Evolutionary conservation across 1,140 invertebrate genomes (phyloP), one percentile per base, ranked within the genome.

Genomic region (Anthonomus grandis): DNA sequence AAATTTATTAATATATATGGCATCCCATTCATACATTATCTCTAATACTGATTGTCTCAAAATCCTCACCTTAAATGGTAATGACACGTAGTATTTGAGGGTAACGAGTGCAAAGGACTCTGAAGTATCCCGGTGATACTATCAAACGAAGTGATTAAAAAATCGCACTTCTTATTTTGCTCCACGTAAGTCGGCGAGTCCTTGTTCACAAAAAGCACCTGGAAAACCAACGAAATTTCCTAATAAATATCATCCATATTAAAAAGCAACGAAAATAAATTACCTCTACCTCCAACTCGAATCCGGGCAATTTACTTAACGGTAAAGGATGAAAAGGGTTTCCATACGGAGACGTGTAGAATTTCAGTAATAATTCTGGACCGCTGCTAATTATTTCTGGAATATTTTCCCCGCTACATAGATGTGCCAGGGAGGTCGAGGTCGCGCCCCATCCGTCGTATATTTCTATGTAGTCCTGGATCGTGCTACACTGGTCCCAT

Each of bases 81-180:
- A 12, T 90, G 78, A 68, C 91, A 94, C 0, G 89, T 93, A 6
- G 87, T 91, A 67, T 93, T 93, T 0, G 87, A 83, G 0, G 90
- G 85, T 23, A 93, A 70, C 0, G 90, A 91, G 69, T 93, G 90
- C 23, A 83, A 77, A 0, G 90, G 90, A 59, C 86, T 90, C 54
- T 88, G 84, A 2, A 93, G 69, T 4, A 90, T 75, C 2, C 89
- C 89, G 57, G 83, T 86, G 4, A 83, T 79, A 60, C 82, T 83
- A 63, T 89, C 86, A 58, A 87, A 86, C 22, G 86, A 84, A 47
- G 84, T 84, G 49, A 90, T 78, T 50, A 87, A 78, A 70, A 90
- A 89, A 60, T 89, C 85, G 66, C 87, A 90, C 38, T 86, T 83
- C 31, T 82, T 81, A 61, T 83, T 82, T 58, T 86, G 80, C 63